Evolutionary conservation across 2,888 invertebrate species (phyloP).

Genomic region (Tetrapedia diversipes): DNA sequence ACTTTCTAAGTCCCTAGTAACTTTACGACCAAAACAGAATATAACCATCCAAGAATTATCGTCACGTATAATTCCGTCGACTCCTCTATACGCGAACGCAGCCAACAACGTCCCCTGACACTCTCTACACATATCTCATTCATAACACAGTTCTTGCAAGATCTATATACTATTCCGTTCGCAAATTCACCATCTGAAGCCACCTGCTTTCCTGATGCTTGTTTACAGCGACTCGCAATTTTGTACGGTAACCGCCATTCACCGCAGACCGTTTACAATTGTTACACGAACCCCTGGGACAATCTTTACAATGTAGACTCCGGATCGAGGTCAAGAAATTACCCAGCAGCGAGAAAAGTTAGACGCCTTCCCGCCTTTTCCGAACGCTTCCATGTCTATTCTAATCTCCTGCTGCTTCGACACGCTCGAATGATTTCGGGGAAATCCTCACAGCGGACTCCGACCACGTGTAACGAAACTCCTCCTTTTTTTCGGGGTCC

Average conservation of each 20-base stretch:
- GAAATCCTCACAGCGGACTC: constrained; percentile 48
- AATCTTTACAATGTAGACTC: neutral
- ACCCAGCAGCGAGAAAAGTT: neutral
- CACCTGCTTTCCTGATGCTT: constrained; percentile 65
- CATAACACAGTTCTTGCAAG: neutral
- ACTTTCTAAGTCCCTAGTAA: constrained; percentile 41
- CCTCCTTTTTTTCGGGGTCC: constrained; percentile 44
- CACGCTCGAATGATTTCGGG: constrained; percentile 71
- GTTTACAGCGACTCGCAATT: constrained; percentile 57
- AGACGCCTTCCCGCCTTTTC: constrained; percentile 34
- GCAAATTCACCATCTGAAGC: constrained; percentile 45
- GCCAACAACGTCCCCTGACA: no score
- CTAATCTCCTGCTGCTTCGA: constrained; percentile 67
- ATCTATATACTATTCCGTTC: constrained; percentile 6
- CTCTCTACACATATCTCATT: neutral
- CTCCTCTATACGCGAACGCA: no score
- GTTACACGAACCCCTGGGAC: constrained; percentile 5
- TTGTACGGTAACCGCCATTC: neutral
- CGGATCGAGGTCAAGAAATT: neutral
- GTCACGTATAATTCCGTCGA: neutral
- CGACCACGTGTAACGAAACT: constrained; percentile 2
- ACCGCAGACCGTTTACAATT: constrained; percentile 18
- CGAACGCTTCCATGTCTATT: constrained; percentile 48
- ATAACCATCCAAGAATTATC: constrained; percentile 25
- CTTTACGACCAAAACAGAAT: constrained; percentile 49